phyloP scores from a whole-genome alignment of 2,888 invertebrate species.

The Rhaphigaster nebulosa region DNA sequence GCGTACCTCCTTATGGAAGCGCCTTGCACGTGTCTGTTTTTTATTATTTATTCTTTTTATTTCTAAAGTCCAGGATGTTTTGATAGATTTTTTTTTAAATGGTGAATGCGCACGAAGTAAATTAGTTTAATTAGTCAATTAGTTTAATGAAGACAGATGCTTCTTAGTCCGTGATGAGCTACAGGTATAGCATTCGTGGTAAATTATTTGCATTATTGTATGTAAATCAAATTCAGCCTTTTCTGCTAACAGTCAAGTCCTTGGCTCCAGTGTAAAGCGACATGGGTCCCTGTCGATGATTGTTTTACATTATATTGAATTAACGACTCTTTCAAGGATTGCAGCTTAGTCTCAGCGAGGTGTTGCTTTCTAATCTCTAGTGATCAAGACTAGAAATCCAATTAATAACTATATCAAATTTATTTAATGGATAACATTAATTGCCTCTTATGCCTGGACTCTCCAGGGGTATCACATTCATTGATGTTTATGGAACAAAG shows the following conservation, averaged over 20 bases:
- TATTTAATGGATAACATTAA: too few relatives aligned
- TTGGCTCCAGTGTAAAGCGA: neutral
- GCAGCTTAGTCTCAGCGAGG: neutral
- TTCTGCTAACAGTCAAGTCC: neutral
- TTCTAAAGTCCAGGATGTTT: neutral
- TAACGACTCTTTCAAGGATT: neutral
- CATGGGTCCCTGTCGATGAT: fast-evolving
- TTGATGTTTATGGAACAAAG: too few relatives aligned
- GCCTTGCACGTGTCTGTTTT: too few relatives aligned
- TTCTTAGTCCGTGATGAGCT: neutral
- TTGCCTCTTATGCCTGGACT: too few relatives aligned
- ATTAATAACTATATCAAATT: too few relatives aligned
- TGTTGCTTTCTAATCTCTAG: neutral
- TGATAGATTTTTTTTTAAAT: neutral
- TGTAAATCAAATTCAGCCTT: neutral
- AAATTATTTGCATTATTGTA: neutral
- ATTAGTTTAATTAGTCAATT: neutral
- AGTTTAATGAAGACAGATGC: neutral
- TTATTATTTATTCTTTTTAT: neutral
- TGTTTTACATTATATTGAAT: neutral
- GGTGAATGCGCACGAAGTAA: neutral
- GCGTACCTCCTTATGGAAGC: too few relatives aligned
- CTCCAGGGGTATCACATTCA: too few relatives aligned
- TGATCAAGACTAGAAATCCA: neutral
- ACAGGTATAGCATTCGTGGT: neutral